These are phyloP conservation scores for Hirtodrosophila histrioides DNA, from an alignment of 2,888 invertebrate species.

Conservation along the genomic window DNA sequence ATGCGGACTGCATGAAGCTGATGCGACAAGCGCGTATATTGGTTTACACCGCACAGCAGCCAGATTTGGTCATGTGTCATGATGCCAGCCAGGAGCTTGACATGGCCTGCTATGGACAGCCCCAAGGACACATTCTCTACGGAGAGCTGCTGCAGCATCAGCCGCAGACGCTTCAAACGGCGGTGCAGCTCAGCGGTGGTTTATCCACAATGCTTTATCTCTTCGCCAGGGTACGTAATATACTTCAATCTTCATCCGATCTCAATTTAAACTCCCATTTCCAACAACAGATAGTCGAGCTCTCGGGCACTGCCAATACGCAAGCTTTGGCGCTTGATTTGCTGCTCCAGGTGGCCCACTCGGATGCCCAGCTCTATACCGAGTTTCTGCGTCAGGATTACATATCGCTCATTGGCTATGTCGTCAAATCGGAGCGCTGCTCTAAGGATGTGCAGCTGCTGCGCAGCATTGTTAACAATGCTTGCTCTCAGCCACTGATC, in stretches of 20 bases:
- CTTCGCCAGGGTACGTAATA: slow-evolving; percentile 87
- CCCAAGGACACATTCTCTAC: slow-evolving; percentile 80
- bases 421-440: slow-evolving; percentile 87
- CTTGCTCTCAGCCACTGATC: slow-evolving; percentile 87
- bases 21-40: slow-evolving; percentile 87
- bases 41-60: slow-evolving; percentile 87
- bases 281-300: slow-evolving; percentile 87
- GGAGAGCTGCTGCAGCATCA: slow-evolving; percentile 76
- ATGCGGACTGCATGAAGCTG: slow-evolving; percentile 84
- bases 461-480: slow-evolving; percentile 88
- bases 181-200: slow-evolving; percentile 86
- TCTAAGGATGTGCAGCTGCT: slow-evolving; percentile 87
- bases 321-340: slow-evolving; percentile 88
- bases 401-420: slow-evolving; percentile 87
- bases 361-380: slow-evolving; percentile 87
- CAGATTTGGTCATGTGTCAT: slow-evolving; percentile 85
- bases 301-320: slow-evolving; percentile 86
- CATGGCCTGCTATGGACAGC: slow-evolving; percentile 72
- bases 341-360: slow-evolving; percentile 86
- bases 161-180: slow-evolving; percentile 81
- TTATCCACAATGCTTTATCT: slow-evolving; percentile 88
- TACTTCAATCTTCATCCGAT: too few relatives aligned
- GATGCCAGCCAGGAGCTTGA: slow-evolving; percentile 71
- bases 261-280: not conserved
- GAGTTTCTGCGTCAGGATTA: slow-evolving; percentile 86